Evolutionary conservation across 1,140 invertebrate species (phyloP), one percentile per base, ranked within the genome.

Genomic region (Pogonomyrmex barbatus): DNA sequence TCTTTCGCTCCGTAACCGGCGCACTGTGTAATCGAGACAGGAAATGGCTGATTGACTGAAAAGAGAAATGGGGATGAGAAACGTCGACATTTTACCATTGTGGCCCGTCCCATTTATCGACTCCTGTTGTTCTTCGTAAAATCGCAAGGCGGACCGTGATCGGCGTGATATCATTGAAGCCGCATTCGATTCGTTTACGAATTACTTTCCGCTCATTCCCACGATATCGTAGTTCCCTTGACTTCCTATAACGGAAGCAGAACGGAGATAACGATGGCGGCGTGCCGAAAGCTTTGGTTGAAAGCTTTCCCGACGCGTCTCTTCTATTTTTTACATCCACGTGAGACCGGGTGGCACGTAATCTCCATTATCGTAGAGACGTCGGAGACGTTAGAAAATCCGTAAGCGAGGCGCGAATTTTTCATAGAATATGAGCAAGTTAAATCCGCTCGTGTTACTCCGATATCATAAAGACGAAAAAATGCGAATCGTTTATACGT

Each of bases 331-430:
- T 83, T 83, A 83, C 79, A 24, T 10, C n/a, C 33, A 50, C 68
- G 42, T 75, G 56, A 75, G 67, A 33, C 54, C 68, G 42, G 9
- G 3, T 24, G 68, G 68, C 79, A 83, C 79, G 79, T 83, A 75
- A 83, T 73, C 79, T 36, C 68, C 68, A 83, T 83, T 83, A 83
- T 83, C 79, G 17, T 62, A 60, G 68, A 60, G 68, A 83, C 68
- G 68, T 47, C n/a, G 58, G 56, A 9, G 56, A 83, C 30, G 67
- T 83, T 83, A 47, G 42, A 45, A 73, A 83, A 83, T 75, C 79
- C 56, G 54, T 45, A 45, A 60, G 56, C 79, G 68, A 60, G 75
- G 33, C 68, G 42, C 54, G 56, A 73, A 83, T 83, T 83, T 83
- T 83, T 83, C 79, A 83, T 33, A 9, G 68, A 33, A 39, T 47